Evolutionary conservation across 2,797 vertebrate genomes (phyloP).

Genomic region (Microctenopoma stevenorrisi): DNA sequence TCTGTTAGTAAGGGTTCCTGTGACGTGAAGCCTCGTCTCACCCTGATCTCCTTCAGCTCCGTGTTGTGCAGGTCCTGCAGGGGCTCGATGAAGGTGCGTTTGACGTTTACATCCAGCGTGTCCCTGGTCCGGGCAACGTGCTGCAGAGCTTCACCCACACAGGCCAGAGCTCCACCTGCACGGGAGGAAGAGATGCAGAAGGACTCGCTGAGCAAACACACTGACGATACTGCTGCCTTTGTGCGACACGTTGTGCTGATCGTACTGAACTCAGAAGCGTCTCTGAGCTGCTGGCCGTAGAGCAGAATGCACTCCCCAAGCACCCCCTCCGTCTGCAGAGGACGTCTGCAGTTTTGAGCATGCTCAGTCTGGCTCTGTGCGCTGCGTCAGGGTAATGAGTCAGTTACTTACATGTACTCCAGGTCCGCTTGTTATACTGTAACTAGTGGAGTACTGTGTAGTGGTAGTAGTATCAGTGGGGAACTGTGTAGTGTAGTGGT

Average conservation of each 20-base stretch:
- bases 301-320: constrained; percentile 92
- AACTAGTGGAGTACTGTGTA: no score
- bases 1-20: no score
- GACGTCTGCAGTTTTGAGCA: constrained; percentile 87
- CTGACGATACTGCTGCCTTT: no score
- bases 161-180: constrained; percentile 85
- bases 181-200: neutral
- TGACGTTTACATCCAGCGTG: constrained; percentile 88
- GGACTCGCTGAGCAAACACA: no score
- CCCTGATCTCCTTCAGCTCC: constrained; percentile 93
- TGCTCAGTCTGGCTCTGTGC: constrained; percentile 90
- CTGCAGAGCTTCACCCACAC: constrained; percentile 90
- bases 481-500: no score
- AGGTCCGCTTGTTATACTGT: no score
- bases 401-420: no score
- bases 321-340: constrained; percentile 90
- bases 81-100: constrained; percentile 92
- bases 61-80: constrained; percentile 91
- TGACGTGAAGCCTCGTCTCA: constrained; percentile 51
- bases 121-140: constrained; percentile 91
- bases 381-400: constrained; percentile 71
- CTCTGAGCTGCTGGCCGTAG: constrained; percentile 89
- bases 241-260: no score
- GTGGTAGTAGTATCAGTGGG: no score
- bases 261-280: constrained; percentile 88